phyloP scores from a whole-genome alignment of 2,797 vertebrate species.

The Thamnophis elegans region DNA sequence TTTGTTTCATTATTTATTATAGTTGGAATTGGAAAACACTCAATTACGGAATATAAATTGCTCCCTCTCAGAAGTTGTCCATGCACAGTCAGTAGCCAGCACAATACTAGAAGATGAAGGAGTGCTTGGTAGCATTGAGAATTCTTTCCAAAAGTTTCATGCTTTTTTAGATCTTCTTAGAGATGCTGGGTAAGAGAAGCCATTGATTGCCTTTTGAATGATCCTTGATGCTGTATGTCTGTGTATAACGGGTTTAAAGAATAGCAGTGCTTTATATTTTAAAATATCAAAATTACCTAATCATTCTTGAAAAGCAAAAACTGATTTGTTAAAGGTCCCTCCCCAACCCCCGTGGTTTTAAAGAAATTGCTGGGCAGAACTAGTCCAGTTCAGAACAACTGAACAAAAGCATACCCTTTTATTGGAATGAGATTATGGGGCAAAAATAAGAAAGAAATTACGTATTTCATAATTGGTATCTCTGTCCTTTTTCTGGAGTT shows the following conservation, averaged over 20 bases:
- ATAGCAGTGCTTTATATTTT: background rate
- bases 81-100: slow-evolving; percentile 68
- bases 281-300: background rate
- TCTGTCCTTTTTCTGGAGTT: background rate
- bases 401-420: background rate
- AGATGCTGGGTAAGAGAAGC: slow-evolving; percentile 86
- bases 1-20: slow-evolving; percentile 24
- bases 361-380: background rate
- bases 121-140: slow-evolving; percentile 91
- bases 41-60: slow-evolving; percentile 81
- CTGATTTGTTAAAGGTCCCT: background rate
- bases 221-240: background rate
- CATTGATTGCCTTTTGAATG: slow-evolving; percentile 10
- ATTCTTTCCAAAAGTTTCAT: slow-evolving; percentile 92
- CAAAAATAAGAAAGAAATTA: background rate
- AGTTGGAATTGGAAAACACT: slow-evolving; percentile 87
- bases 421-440: background rate
- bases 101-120: slow-evolving; percentile 87
- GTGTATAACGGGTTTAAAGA: background rate
- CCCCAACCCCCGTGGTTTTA: background rate
- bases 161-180: slow-evolving; percentile 95
- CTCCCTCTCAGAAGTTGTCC: slow-evolving; percentile 83
- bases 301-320: background rate
- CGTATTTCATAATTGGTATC: background rate
- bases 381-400: background rate